A percentile compares a stretch with the other conserved stretches of the same genome.
These are phyloP conservation scores for Caenorhabditis inopinata DNA, from an alignment of 1,140 invertebrate species.

Conservation along the genomic window DNA sequence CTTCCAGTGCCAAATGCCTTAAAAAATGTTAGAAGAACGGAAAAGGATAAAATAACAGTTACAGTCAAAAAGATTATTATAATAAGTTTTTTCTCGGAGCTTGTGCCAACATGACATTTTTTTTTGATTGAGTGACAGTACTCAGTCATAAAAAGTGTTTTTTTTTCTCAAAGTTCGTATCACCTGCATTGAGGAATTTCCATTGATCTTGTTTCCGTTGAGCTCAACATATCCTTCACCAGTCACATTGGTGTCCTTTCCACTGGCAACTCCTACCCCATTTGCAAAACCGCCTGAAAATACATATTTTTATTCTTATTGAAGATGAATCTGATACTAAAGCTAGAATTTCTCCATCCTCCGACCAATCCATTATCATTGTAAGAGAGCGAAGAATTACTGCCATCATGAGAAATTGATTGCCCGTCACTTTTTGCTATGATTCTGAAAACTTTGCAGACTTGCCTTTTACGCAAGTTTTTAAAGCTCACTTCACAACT, in stretches of 20 bases:
- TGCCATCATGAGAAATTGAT: background rate
- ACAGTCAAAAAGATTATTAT: too few relatives aligned
- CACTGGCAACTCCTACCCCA: background rate
- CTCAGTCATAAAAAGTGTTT: too few relatives aligned
- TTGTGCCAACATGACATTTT: too few relatives aligned
- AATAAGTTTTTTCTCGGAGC: too few relatives aligned
- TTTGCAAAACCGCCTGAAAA: background rate
- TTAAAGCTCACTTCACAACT: background rate
- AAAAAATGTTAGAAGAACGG: too few relatives aligned
- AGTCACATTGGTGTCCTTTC: background rate
- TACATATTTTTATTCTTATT: too few relatives aligned
- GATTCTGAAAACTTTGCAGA: background rate
- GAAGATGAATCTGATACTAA: background rate
- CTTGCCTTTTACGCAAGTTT: background rate
- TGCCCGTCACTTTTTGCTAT: background rate
- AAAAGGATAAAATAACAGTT: background rate
- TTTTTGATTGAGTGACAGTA: too few relatives aligned
- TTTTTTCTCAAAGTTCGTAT: too few relatives aligned
- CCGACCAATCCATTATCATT: conserved; percentile 9
- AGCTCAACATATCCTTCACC: background rate
- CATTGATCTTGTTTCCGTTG: background rate
- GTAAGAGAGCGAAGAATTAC: background rate
- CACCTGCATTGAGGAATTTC: conserved; percentile 5
- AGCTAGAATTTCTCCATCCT: conserved; percentile 15
- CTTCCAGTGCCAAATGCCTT: background rate